These are phyloP conservation scores for Zeus faber DNA, from an alignment of 2,113 vertebrate species.

Conservation along the genomic window DNA sequence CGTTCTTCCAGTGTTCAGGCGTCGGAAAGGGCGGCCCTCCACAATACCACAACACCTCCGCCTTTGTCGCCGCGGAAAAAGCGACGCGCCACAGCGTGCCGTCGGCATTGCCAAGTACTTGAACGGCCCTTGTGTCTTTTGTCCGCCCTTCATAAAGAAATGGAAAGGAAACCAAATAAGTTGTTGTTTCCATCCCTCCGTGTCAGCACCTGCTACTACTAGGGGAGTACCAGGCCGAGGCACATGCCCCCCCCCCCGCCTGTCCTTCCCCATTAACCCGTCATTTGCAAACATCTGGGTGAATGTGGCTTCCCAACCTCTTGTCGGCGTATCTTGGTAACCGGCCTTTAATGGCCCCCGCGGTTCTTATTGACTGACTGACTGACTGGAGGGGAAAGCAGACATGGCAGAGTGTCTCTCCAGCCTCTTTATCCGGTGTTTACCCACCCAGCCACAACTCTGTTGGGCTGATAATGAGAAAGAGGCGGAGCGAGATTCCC, in stretches of 20 bases:
- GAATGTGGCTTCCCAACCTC: constrained; percentile 62
- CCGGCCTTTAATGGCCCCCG: constrained; percentile 61
- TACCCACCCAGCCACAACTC: constrained; percentile 57
- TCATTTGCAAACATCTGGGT: constrained; percentile 63
- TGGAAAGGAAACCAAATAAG: constrained; percentile 53
- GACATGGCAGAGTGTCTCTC: constrained; percentile 59
- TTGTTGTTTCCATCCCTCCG: constrained; percentile 44
- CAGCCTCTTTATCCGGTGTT: constrained; percentile 65
- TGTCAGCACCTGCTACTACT: neutral
- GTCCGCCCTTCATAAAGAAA: constrained; percentile 51
- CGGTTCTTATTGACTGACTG: too few relatives aligned
- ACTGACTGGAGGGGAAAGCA: constrained; percentile 66
- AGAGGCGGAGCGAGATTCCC: too few relatives aligned
- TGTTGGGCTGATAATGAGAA: constrained; percentile 53
- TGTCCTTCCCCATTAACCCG: constrained; percentile 55
- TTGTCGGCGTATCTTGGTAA: constrained; percentile 55
- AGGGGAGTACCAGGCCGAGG: too few relatives aligned
- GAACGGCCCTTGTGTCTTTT: constrained; percentile 50
- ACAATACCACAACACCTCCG: too few relatives aligned
- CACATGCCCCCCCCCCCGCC: constrained; percentile 51
- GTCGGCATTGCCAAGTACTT: too few relatives aligned
- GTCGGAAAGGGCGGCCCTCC: too few relatives aligned
- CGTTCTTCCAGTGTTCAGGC: too few relatives aligned
- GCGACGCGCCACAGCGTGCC: too few relatives aligned
- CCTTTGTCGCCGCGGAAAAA: too few relatives aligned